A percentile compares a stretch with the other conserved stretches of the same genome.
phyloP scores from a whole-genome alignment of 2,888 invertebrate species.

The Lithophane ornitopus region DNA sequence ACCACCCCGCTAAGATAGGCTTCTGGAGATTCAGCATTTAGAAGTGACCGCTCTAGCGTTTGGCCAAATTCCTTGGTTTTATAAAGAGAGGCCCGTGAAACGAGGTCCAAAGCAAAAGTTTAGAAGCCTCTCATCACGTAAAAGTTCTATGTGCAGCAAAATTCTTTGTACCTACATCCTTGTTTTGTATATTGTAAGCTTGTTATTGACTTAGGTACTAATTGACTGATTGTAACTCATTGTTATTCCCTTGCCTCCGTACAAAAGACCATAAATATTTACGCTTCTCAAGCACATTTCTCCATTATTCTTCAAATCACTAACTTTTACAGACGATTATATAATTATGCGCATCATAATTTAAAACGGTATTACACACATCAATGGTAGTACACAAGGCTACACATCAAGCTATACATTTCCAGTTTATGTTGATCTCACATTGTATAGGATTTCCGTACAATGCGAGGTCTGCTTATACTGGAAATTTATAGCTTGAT shows the following conservation, averaged over 20 bases:
- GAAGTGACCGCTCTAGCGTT: background rate
- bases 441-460: no score
- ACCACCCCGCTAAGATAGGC: constrained; percentile 43
- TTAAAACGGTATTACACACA: constrained; percentile 45
- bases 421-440: no score
- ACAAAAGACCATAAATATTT: constrained; percentile 39
- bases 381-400: constrained; percentile 47
- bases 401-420: no score
- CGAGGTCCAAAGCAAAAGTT: no score
- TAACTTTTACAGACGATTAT: constrained; percentile 47
- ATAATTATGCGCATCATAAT: constrained; percentile 53
- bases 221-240: background rate
- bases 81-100: no score
- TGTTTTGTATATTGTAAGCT: background rate
- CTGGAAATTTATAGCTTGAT: no score
- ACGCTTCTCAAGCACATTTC: constrained; percentile 34
- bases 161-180: background rate
- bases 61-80: no score
- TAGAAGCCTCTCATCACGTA: no score
- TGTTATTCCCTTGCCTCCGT: background rate
- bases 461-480: no score
- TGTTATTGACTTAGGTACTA: background rate
- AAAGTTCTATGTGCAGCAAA: background rate
- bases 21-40: constrained; percentile 45
- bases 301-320: constrained; percentile 40